A percentile compares a stretch with the other conserved stretches of the same genome.
phyloP scores from a whole-genome alignment of 2,888 invertebrate genomes.

The Sympetrum striolatum region DNA sequence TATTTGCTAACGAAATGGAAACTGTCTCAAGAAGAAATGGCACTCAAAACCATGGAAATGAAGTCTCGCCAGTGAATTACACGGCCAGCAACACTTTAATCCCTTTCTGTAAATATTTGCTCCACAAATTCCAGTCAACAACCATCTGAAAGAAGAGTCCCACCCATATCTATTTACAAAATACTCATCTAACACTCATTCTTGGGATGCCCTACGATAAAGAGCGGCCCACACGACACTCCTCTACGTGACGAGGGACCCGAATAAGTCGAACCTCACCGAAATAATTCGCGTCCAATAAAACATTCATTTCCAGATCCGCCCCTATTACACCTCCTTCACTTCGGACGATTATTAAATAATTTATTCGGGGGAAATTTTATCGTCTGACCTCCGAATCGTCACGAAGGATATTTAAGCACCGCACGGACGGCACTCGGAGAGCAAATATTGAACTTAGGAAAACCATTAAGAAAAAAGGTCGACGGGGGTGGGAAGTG shows the following conservation, averaged over 20 bases:
- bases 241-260: not conserved
- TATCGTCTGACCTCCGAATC: not conserved
- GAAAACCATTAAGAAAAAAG: not conserved
- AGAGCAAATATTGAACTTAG: not conserved
- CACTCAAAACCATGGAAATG: no score
- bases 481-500: not conserved
- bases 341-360: not conserved
- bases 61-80: no score
- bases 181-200: no score
- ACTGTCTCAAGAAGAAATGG: no score
- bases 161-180: no score
- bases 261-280: not conserved
- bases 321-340: not conserved
- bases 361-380: not conserved
- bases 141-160: no score
- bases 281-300: not conserved
- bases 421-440: not conserved
- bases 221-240: no score
- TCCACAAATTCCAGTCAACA: no score
- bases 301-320: not conserved
- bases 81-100: no score
- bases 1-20: no score
- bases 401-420: not conserved
- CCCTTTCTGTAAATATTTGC: no score
- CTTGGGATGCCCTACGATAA: no score